These are phyloP conservation scores for Charanyca ferruginea DNA, from an alignment of 2,888 invertebrate genomes.

Conservation along the genomic window DNA sequence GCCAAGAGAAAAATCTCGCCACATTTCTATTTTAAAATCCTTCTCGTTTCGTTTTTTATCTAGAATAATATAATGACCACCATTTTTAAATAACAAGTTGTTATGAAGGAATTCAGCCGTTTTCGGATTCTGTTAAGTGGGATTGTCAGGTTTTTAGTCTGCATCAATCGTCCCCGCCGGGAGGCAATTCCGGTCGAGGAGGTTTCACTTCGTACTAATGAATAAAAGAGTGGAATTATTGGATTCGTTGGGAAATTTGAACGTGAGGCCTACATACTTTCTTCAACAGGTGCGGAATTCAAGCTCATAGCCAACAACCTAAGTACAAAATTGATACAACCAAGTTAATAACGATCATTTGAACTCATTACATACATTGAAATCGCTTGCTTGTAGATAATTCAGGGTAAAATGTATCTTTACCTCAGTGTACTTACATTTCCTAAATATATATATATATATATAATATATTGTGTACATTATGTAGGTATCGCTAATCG, in stretches of 20 bases:
- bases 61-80: slow-evolving; percentile 1
- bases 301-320: background rate
- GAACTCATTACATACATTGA: background rate
- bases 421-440: background rate
- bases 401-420: background rate
- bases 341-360: background rate
- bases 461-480: slow-evolving; percentile 8
- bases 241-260: slow-evolving; percentile 20
- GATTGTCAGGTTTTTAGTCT: slow-evolving; percentile 73
- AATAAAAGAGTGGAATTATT: slow-evolving; percentile 50
- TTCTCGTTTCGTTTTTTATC: slow-evolving; percentile 7
- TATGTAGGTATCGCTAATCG: slow-evolving; percentile 52
- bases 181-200: slow-evolving; percentile 46
- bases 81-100: slow-evolving; percentile 22
- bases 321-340: background rate
- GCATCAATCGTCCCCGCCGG: slow-evolving; percentile 66
- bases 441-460: background rate
- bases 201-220: slow-evolving; percentile 51
- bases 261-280: slow-evolving; percentile 5
- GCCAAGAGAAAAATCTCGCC: slow-evolving; percentile 43
- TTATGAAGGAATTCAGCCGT: slow-evolving; percentile 10
- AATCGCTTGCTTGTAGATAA: background rate
- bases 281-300: slow-evolving; percentile 37
- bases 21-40: slow-evolving; percentile 26
- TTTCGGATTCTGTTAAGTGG: slow-evolving; percentile 67